Evolutionary conservation across 1,140 invertebrate genomes (phyloP).

Genomic region (Meloidogyne floridensis): DNA sequence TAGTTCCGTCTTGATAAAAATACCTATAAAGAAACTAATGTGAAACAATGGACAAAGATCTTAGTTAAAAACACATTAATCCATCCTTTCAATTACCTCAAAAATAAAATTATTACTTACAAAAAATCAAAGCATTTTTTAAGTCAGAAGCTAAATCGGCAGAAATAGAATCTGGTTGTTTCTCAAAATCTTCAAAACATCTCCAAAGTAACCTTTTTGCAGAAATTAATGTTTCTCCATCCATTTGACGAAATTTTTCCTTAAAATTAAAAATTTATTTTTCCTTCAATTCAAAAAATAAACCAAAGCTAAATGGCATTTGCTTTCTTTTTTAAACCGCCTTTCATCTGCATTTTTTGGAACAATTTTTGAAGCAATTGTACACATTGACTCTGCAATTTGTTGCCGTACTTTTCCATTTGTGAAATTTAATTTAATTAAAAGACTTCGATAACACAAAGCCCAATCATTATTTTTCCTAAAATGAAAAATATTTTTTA

Average conservation of each 20-base stretch:
- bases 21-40: no score
- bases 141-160: slow-evolving; percentile 4
- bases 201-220: slow-evolving; percentile 21
- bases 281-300: background rate
- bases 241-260: slow-evolving; percentile 26
- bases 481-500: background rate
- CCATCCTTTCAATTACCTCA: no score
- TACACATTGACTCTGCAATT: slow-evolving; percentile 21
- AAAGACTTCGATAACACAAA: slow-evolving; percentile 22
- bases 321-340: slow-evolving; percentile 23
- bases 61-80: no score
- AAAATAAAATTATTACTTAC: background rate
- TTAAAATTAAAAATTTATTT: slow-evolving; percentile 6
- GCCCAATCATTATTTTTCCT: slow-evolving; percentile 29
- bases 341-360: slow-evolving; percentile 27
- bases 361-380: slow-evolving; percentile 16
- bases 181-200: slow-evolving; percentile 23
- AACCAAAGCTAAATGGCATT: slow-evolving; percentile 28
- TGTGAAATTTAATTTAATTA: slow-evolving; percentile 22
- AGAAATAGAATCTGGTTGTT: slow-evolving; percentile 21
- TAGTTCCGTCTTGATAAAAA: no score
- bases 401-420: slow-evolving; percentile 12
- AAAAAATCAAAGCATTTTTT: slow-evolving; percentile 22
- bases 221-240: background rate
- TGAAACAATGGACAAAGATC: no score